phyloP scores from a whole-genome alignment of 2,113 vertebrate species.

The mouse (Mus musculus) region DNA sequence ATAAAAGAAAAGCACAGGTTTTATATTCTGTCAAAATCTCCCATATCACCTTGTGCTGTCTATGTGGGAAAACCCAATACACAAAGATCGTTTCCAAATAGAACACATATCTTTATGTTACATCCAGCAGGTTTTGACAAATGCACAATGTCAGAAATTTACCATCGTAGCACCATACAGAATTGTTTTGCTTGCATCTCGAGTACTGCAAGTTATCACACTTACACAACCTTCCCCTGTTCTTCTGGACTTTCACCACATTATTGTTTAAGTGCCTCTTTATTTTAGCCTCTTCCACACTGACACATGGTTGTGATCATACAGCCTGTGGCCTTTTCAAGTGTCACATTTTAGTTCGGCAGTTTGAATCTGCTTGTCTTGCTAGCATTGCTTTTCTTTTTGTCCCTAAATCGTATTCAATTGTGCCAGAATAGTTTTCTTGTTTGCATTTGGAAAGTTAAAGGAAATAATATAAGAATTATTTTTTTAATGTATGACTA shows the following conservation, averaged over 20 bases:
- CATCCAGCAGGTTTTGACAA: not conserved
- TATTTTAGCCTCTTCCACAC: conserved; percentile 18
- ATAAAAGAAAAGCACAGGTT: not conserved
- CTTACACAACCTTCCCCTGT: not conserved
- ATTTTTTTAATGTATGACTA: not conserved
- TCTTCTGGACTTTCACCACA: no score
- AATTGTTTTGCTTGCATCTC: not conserved
- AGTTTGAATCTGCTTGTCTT: not conserved
- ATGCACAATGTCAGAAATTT: not conserved
- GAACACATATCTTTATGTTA: not conserved
- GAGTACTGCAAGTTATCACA: not conserved
- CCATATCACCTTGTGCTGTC: not conserved
- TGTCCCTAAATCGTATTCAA: not conserved
- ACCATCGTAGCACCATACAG: not conserved
- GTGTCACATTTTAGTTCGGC: not conserved
- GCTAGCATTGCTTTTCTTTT: not conserved
- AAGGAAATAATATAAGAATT: not conserved
- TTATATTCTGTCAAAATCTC: not conserved
- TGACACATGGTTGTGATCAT: not conserved
- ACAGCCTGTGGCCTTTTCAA: not conserved
- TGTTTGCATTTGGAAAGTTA: not conserved
- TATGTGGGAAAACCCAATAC: not conserved
- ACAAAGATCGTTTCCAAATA: not conserved
- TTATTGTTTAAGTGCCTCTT: not conserved
- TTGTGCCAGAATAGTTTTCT: not conserved